Evolutionary conservation across 2,888 invertebrate genomes (phyloP).

Genomic region (Dichetophora obliterata): DNA sequence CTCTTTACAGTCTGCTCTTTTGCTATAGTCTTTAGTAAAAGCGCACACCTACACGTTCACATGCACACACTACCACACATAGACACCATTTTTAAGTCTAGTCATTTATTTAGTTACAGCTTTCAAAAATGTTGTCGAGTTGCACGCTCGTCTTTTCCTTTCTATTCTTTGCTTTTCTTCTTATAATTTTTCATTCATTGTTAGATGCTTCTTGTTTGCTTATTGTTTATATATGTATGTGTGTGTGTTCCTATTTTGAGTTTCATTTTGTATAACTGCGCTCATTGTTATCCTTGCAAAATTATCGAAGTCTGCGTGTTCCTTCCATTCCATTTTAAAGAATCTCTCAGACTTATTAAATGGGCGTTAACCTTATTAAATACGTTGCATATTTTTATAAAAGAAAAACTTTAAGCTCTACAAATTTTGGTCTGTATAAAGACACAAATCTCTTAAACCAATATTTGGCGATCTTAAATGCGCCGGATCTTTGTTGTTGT

Average conservation of each 20-base stretch:
- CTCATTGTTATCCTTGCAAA: not conserved
- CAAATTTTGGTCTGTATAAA: no score
- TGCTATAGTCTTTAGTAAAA: not conserved
- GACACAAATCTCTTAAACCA: no score
- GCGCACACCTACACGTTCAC: not conserved
- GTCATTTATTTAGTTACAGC: constrained; percentile 18
- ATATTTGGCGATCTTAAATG: no score
- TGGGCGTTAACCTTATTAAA: not conserved
- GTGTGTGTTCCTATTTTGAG: not conserved
- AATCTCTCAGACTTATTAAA: no score
- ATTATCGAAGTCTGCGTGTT: not conserved
- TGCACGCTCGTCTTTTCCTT: not conserved
- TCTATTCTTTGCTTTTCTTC: not conserved
- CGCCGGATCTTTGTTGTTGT: no score
- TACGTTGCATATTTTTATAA: not conserved
- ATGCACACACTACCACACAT: not conserved
- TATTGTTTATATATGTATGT: not conserved
- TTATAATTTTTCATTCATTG: not conserved
- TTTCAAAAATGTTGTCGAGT: not conserved
- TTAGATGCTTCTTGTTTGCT: not conserved
- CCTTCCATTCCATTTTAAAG: not conserved
- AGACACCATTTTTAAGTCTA: not conserved
- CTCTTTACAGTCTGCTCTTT: not conserved
- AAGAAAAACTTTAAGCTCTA: not conserved
- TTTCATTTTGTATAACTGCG: not conserved